Evolutionary conservation across 2,797 vertebrate species (phyloP), one percentile per base, ranked within the genome.

Genomic region (Pagetopsis macropterus): DNA sequence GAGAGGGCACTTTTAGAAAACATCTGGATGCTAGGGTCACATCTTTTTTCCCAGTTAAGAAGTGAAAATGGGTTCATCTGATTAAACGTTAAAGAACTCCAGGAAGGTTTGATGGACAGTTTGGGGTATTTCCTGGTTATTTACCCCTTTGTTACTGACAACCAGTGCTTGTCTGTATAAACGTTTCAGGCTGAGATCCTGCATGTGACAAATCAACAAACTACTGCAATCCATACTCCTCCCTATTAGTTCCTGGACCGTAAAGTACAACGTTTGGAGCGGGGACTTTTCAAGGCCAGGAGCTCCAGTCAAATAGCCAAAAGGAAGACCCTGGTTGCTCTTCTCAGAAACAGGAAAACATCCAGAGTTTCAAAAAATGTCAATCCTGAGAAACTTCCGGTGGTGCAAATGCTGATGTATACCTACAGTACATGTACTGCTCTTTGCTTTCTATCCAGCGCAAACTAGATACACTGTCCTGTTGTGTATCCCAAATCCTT

Each of bases 1-100:
- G 50, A 76, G 62, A 78, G 73, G 75, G 69, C 75, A 61, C 63
- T 76, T 84, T 66, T 57, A 56, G 74, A 84, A 78, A 81, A 78
- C 79, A 79, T 84, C 75, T 81, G 84, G 66, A 68, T 43, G 49
- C 33, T 19, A n/a, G 5, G 56, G 45, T 56, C 40, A 48, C 21
- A 50, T 79, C 48, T 59, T 65, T 78, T 51, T 70, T 9, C 16
- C 54, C 40, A 21, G 16, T 50, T 44, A 21, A 74, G 37, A 63
- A 40, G 46, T 40, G 10, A 56, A 61, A 61, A 63, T 37, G 31
- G 4, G 23, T 13, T 7, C 3, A 49, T 49, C 46, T 44, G 19
- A 17, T 65, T 14, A 50, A 51, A 51, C 62, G 37, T n/a, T 5
- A 40, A 44, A 9, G 27, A 37, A 48, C 33, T 23, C 16, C 15